These are phyloP conservation scores for Lochmaea capreae DNA, from an alignment of 2,888 invertebrate species.

Conservation along the genomic window DNA sequence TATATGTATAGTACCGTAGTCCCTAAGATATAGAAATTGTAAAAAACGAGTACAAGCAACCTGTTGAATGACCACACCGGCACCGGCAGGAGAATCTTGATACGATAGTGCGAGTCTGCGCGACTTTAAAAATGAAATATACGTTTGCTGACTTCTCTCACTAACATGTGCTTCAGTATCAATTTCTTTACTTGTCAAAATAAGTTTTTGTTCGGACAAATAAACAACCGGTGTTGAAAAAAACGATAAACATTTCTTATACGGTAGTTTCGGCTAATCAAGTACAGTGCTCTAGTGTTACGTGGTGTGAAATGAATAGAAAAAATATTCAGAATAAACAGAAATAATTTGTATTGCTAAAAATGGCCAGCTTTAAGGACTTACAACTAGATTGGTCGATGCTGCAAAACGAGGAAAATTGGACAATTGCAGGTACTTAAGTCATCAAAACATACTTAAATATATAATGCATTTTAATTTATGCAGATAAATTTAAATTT, in stretches of 20 bases:
- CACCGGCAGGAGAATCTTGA: conserved; percentile 36
- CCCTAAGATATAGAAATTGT: not conserved
- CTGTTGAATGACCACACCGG: conserved; percentile 43
- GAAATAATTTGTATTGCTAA: conserved; percentile 12
- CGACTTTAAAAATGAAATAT: conserved; percentile 38
- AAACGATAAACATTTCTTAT: conserved; percentile 10
- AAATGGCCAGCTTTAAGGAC: conserved; percentile 75
- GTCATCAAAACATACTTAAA: not conserved
- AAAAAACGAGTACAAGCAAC: conserved; percentile 59
- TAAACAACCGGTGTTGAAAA: conserved; percentile 17
- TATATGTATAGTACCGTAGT: conserved; percentile 4
- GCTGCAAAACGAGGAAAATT: conserved; percentile 68
- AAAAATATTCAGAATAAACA: not conserved
- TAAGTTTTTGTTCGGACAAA: conserved; percentile 32
- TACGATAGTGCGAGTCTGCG: conserved; percentile 43
- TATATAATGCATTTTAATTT: not conserved
- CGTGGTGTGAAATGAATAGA: not conserved
- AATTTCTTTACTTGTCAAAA: conserved; percentile 40
- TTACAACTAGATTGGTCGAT: conserved; percentile 75
- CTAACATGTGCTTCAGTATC: conserved; percentile 42
- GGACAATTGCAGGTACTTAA: conserved; percentile 71
- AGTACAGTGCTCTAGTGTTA: conserved; percentile 1
- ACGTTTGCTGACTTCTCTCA: conserved; percentile 35
- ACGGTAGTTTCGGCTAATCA: not conserved
- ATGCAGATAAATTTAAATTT: too few species aligned